Evolutionary conservation across 2,797 vertebrate species (phyloP).

Genomic region (Pseudochirops corinnae): DNA sequence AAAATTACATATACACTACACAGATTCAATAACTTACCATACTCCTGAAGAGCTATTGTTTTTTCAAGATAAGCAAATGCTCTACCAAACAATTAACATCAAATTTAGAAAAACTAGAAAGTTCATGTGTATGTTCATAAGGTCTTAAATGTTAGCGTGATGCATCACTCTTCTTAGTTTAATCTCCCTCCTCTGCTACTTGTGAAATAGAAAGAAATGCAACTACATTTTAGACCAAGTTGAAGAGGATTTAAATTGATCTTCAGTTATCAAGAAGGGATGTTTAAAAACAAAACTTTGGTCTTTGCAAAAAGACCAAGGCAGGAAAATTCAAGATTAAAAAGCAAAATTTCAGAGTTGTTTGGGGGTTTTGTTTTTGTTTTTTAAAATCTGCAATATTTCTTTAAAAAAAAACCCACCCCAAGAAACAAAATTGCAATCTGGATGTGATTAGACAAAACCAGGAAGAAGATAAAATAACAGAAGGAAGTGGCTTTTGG

Average conservation of each 20-base stretch:
- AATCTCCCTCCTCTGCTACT: background rate
- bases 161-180: background rate
- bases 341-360: conserved; percentile 62
- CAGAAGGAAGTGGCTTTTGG: conserved; percentile 84
- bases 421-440: conserved; percentile 81
- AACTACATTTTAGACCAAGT: conserved; percentile 35
- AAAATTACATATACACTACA: background rate
- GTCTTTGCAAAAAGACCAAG: conserved; percentile 57
- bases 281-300: conserved; percentile 58
- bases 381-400: conserved; percentile 52
- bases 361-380: background rate
- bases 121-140: background rate
- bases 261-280: conserved; percentile 51
- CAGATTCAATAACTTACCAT: background rate
- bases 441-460: conserved; percentile 84
- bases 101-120: conserved; percentile 18
- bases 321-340: conserved; percentile 57
- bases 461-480: conserved; percentile 84
- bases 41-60: background rate
- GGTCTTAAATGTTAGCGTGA: background rate
- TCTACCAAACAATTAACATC: conserved; percentile 35
- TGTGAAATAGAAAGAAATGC: conserved; percentile 40
- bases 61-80: conserved; percentile 1
- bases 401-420: background rate
- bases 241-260: conserved; percentile 36